Percentiles rank a stretch among this genome's conserved stretches.
Evolutionary conservation across 2,797 vertebrate species (phyloP).

Genomic region (Rhabdophis nuchalis): DNA sequence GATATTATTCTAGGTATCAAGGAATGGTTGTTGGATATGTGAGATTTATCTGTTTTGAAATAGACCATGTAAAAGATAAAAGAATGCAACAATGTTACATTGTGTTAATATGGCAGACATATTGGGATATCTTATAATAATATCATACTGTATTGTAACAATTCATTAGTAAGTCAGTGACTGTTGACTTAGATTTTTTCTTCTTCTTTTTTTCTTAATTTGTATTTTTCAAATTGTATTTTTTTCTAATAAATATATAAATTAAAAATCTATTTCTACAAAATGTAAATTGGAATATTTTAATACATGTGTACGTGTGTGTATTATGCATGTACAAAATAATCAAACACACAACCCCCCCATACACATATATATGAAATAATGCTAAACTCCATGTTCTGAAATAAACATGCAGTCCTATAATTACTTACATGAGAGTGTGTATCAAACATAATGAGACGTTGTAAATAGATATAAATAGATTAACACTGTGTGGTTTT

Average conservation of each 20-base stretch:
- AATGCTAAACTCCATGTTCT: not conserved
- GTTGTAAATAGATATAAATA: not conserved
- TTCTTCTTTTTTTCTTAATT: not conserved
- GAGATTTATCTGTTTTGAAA: not conserved
- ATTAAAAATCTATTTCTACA: not conserved
- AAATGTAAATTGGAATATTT: conserved; percentile 1
- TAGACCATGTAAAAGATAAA: not conserved
- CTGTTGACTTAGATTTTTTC: not conserved
- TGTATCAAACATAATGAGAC: not conserved
- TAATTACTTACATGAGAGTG: not conserved
- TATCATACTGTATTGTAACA: not conserved
- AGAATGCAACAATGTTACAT: not conserved
- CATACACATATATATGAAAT: not conserved
- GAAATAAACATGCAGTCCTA: not conserved
- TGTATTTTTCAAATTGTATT: not conserved
- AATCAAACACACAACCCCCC: too few relatives aligned
- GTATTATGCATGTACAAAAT: not conserved
- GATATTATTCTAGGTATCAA: not conserved
- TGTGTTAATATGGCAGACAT: not conserved
- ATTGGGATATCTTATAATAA: not conserved
- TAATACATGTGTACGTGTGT: not conserved
- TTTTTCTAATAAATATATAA: not conserved
- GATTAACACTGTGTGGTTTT: not conserved
- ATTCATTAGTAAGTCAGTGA: not conserved
- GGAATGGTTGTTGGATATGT: not conserved